These are phyloP conservation scores for Drosophila percnosoma DNA, from an alignment of 2,888 invertebrate genomes.

Conservation along the genomic window DNA sequence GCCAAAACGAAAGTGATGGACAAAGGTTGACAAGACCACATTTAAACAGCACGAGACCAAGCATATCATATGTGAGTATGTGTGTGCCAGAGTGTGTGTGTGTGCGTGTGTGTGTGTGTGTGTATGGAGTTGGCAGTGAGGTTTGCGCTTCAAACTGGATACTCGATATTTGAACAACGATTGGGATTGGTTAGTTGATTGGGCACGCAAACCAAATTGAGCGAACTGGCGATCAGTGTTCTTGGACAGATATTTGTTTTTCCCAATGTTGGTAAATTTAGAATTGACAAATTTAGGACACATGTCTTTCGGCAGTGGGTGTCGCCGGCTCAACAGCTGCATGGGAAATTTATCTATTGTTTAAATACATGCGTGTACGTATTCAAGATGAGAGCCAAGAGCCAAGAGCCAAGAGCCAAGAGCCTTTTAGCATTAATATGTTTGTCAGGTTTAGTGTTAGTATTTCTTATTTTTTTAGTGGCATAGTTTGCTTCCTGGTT, in stretches of 20 bases:
- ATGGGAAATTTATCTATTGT: conserved; percentile 65
- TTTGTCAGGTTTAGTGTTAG: conserved; percentile 5
- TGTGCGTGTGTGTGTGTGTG: background rate
- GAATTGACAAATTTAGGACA: conserved; percentile 69
- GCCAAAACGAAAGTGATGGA: conserved; percentile 66
- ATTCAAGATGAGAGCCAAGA: conserved; percentile 8
- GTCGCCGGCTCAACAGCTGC: conserved; percentile 52
- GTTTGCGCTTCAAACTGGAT: conserved; percentile 33
- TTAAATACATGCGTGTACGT: conserved; percentile 12
- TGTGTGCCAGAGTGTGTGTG: background rate
- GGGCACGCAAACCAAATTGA: conserved; percentile 44
- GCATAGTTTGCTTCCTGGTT: conserved; percentile 39
- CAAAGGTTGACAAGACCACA: conserved; percentile 67
- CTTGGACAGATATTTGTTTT: conserved; percentile 35
- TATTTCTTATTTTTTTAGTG: conserved; percentile 7
- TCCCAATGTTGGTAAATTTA: conserved; percentile 53
- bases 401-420: background rate
- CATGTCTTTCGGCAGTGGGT: conserved; percentile 20
- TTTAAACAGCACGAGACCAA: conserved; percentile 63
- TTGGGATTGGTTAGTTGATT: conserved; percentile 35
- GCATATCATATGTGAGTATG: conserved; percentile 6
- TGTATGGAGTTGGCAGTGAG: conserved; percentile 10
- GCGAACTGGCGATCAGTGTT: conserved; percentile 39
- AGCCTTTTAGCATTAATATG: conserved; percentile 20
- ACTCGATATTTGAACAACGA: conserved; percentile 40